These are phyloP conservation scores for Ooceraea biroi DNA, from an alignment of 1,140 invertebrate species.

Conservation along the genomic window DNA sequence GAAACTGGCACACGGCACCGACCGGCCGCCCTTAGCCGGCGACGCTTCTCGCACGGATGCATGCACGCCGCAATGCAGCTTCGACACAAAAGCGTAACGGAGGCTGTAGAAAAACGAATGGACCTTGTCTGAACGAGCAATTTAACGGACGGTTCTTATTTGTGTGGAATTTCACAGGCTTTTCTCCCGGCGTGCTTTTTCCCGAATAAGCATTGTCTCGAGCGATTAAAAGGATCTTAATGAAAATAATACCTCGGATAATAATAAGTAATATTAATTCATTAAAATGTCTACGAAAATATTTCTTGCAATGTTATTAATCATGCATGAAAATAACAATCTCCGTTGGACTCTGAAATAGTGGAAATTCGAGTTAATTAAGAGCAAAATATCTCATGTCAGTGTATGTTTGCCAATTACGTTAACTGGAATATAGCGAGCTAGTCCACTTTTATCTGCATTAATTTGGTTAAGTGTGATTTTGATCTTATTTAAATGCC, in stretches of 20 bases:
- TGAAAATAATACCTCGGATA: no score
- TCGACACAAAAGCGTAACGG: slow-evolving; percentile 16
- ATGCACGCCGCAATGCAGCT: slow-evolving; percentile 44
- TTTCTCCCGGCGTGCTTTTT: background rate
- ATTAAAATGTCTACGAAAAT: no score
- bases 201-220: background rate
- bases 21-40: slow-evolving; percentile 2
- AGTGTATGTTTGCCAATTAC: no score
- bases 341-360: no score
- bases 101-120: slow-evolving; percentile 31
- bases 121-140: background rate
- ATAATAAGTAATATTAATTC: no score
- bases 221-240: background rate
- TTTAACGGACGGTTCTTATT: slow-evolving; percentile 44
- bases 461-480: background rate
- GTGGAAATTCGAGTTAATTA: no score
- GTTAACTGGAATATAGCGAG: background rate
- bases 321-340: no score
- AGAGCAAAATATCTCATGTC: no score
- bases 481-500: background rate
- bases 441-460: background rate
- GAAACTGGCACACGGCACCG: slow-evolving; percentile 23
- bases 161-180: background rate
- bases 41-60: slow-evolving; percentile 20
- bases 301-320: no score